Evolutionary conservation across 2,797 vertebrate genomes (phyloP).

Genomic region (Phylloscopus collybita): DNA sequence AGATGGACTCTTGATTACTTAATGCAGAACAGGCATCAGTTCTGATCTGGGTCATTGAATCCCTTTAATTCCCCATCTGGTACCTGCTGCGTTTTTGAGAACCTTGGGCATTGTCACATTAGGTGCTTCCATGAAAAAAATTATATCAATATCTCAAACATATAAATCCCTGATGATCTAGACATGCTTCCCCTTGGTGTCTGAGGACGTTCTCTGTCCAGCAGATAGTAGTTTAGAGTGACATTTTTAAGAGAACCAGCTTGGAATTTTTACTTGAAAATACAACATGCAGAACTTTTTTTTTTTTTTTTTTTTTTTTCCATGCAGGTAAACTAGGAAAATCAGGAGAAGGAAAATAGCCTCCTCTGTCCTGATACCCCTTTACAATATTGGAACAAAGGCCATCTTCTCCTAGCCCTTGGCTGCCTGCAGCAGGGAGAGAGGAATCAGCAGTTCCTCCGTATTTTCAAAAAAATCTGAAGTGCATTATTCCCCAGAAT

Average conservation of each 20-base stretch:
- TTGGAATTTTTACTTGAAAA: neutral
- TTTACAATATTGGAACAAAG: neutral
- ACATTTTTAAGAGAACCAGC: neutral
- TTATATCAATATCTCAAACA: neutral
- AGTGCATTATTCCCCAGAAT: neutral
- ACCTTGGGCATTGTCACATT: accelerated
- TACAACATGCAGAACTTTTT: neutral
- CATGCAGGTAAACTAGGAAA: neutral
- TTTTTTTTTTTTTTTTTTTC: no score
- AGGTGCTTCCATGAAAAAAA: neutral
- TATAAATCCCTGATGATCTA: accelerated
- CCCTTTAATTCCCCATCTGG: neutral
- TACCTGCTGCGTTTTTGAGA: neutral
- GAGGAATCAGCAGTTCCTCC: neutral
- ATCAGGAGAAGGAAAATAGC: neutral
- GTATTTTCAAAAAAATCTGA: neutral
- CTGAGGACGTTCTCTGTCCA: neutral
- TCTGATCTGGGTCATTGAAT: neutral
- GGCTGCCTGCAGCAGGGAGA: neutral
- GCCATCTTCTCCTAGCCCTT: neutral
- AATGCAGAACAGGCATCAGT: neutral
- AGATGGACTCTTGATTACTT: accelerated
- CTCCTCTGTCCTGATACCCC: neutral
- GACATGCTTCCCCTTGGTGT: accelerated
- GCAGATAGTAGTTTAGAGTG: neutral